A percentile compares a stretch with the other conserved stretches of the same genome.
Conservation (phyloP, 2,113 vertebrate genomes). For the Gallinago paraguaiae region DNA sequence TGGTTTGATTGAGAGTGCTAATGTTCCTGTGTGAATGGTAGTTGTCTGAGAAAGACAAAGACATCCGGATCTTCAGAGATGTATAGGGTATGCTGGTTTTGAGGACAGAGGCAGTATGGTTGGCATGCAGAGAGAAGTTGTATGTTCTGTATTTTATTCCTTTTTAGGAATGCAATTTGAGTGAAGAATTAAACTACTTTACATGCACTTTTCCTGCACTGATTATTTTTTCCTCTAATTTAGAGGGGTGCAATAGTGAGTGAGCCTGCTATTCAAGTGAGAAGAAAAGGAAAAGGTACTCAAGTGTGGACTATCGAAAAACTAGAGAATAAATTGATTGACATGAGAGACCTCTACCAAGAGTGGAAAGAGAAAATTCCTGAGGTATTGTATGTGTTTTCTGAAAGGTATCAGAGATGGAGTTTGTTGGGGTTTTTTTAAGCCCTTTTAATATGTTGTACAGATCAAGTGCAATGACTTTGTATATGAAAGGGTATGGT, state of each 20-base stretch:
- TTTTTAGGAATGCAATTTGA: neutral
- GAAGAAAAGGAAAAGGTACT: slow-evolving; percentile 89
- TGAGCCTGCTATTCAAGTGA: slow-evolving; percentile 95
- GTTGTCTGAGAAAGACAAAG: neutral
- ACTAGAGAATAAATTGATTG: slow-evolving; percentile 95
- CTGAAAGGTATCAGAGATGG: neutral
- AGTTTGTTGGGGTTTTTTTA: neutral
- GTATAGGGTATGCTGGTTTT: neutral
- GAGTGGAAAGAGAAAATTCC: slow-evolving; percentile 91
- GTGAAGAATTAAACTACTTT: neutral
- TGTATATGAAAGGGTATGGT: neutral
- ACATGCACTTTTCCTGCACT: neutral
- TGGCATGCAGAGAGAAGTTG: neutral
- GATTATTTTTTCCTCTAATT: neutral
- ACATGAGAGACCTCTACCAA: slow-evolving; percentile 97
- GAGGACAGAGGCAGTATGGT: neutral
- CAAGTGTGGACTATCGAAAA: slow-evolving; percentile 98
- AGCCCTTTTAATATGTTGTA: neutral
- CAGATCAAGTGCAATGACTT: neutral
- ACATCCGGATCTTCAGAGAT: neutral
- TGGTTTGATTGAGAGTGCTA: neutral
- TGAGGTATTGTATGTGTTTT: slow-evolving; percentile 67
- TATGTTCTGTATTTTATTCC: neutral
- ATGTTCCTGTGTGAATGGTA: neutral
- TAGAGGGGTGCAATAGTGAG: slow-evolving; percentile 96